Evolutionary conservation across 1,140 invertebrate species (phyloP).

Genomic region (Brachionus rubens): DNA sequence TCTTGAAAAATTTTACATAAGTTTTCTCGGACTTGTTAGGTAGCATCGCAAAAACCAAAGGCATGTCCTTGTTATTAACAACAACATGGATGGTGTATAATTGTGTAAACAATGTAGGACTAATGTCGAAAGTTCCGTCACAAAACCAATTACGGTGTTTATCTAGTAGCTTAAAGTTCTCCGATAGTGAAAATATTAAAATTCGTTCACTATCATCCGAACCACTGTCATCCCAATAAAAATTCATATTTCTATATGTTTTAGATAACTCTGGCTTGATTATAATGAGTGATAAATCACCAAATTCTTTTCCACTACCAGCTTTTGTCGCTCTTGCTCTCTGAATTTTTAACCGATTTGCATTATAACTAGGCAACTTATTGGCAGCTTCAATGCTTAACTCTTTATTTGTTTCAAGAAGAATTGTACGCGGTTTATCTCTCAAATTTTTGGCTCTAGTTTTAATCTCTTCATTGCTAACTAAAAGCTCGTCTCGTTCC

Average conservation of each 20-base stretch:
- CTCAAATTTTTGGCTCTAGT: not conserved
- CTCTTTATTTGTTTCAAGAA: not conserved
- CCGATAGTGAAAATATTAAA: not conserved
- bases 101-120: not conserved
- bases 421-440: conserved; percentile 4
- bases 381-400: not conserved
- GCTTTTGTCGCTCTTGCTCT: not conserved
- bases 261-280: not conserved
- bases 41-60: not conserved
- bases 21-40: not conserved
- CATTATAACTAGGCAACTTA: not conserved
- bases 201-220: not conserved
- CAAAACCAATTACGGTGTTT: not conserved
- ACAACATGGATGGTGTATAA: not conserved
- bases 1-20: not conserved
- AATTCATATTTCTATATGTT: not conserved
- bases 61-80: not conserved
- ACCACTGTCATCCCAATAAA: not conserved
- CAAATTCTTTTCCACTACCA: conserved; percentile 17
- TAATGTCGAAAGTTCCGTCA: not conserved
- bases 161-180: not conserved
- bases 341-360: not conserved
- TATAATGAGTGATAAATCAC: not conserved
- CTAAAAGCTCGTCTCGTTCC: not conserved
- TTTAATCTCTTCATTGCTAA: not conserved